A percentile compares a stretch with the other conserved stretches of the same genome.
phyloP scores from a whole-genome alignment of 2,888 invertebrate genomes.

The Xylota segnis region DNA sequence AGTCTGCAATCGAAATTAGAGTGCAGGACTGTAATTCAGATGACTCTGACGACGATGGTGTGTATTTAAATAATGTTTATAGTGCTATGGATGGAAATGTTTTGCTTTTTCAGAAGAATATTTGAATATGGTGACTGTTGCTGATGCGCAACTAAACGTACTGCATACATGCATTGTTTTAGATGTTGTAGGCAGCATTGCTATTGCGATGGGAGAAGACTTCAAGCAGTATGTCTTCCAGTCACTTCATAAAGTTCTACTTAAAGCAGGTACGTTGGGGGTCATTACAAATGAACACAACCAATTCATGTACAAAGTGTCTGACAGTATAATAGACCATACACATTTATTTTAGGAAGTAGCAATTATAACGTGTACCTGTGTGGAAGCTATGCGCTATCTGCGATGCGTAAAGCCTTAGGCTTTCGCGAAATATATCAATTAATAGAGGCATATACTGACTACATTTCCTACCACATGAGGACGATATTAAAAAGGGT shows the following conservation, averaged over 20 bases:
- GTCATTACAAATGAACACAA: not conserved
- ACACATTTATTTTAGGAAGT: constrained; percentile 85
- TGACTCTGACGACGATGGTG: constrained; percentile 78
- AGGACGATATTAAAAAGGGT: constrained; percentile 87
- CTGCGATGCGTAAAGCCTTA: constrained; percentile 86
- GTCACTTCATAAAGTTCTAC: constrained; percentile 88
- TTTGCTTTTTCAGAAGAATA: constrained; percentile 64
- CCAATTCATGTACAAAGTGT: too few species aligned
- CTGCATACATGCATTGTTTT: constrained; percentile 88
- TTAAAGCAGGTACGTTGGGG: constrained; percentile 87
- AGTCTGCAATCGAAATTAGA: constrained; percentile 83
- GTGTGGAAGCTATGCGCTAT: constrained; percentile 87
- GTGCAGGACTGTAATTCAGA: constrained; percentile 82
- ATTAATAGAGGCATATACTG: constrained; percentile 89
- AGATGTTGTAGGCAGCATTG: constrained; percentile 89
- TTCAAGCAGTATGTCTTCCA: constrained; percentile 88
- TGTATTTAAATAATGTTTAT: not conserved
- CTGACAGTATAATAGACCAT: too few species aligned
- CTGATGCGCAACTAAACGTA: constrained; percentile 87
- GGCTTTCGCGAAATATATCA: constrained; percentile 86
- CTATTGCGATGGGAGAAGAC: constrained; percentile 85
- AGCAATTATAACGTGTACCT: constrained; percentile 87
- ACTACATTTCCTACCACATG: constrained; percentile 90
- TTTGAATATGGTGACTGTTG: constrained; percentile 79
- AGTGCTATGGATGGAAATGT: not conserved